phyloP scores from a whole-genome alignment of 2,113 vertebrate species.

The Burhinus bistriatus region DNA sequence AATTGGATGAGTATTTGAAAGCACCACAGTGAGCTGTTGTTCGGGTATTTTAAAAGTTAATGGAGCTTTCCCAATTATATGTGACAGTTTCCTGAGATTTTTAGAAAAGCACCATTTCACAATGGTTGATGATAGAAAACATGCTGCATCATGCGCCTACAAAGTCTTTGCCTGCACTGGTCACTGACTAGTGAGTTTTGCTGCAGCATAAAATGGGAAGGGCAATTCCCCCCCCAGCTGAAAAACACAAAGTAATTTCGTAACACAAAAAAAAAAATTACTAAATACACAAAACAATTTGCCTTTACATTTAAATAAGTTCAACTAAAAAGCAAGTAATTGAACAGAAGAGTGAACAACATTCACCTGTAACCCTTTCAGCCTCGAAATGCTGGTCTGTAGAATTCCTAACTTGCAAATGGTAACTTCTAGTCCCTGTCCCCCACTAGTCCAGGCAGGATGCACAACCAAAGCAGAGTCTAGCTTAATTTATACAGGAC shows the following conservation, averaged over 20 bases:
- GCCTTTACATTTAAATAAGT: neutral
- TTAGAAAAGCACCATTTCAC: neutral
- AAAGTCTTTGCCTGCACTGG: neutral
- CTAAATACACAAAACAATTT: neutral
- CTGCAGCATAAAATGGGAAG: neutral
- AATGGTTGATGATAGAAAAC: neutral
- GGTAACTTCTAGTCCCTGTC: neutral
- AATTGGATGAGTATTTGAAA: neutral
- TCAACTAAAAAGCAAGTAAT: neutral
- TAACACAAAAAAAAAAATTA: neutral
- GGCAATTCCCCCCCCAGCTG: rapidly evolving
- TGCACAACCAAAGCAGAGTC: neutral
- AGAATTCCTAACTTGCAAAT: neutral
- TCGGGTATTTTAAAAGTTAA: neutral
- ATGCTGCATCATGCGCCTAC: neutral
- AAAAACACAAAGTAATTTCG: neutral
- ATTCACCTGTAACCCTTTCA: neutral
- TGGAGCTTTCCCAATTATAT: neutral
- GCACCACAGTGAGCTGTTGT: neutral
- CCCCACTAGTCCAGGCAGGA: neutral
- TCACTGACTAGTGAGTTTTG: neutral
- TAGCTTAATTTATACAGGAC: neutral
- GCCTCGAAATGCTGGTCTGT: neutral
- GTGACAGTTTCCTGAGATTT: neutral
- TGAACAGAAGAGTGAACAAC: neutral